Evolutionary conservation across 2,113 vertebrate species (phyloP).

Genomic region (Tyrannus savana): DNA sequence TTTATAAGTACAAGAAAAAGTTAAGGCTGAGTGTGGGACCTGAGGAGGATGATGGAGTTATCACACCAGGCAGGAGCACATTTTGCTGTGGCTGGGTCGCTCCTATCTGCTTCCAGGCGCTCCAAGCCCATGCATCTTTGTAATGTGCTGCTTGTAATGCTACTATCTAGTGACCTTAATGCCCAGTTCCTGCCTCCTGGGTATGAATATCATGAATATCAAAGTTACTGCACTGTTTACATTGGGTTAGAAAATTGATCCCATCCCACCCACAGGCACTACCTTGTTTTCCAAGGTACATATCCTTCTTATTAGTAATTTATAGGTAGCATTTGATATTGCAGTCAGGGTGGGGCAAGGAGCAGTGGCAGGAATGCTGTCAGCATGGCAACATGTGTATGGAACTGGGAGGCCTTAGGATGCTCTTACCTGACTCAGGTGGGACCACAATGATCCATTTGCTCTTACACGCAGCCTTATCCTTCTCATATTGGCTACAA

Average conservation of each 20-base stretch:
- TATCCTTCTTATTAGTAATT: neutral
- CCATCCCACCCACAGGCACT: neutral
- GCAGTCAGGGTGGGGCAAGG: neutral
- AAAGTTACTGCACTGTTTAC: neutral
- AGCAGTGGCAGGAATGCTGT: neutral
- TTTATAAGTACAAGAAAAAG: neutral
- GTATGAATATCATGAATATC: conserved; percentile 33
- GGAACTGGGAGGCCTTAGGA: neutral
- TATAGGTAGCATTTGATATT: neutral
- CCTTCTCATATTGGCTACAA: neutral
- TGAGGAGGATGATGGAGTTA: neutral
- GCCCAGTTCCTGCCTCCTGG: conserved; percentile 21
- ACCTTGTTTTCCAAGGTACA: neutral
- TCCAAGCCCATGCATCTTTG: neutral
- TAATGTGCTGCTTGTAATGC: neutral
- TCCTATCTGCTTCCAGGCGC: neutral
- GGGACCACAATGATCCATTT: neutral
- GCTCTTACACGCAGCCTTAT: neutral
- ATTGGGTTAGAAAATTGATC: neutral
- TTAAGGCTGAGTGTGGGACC: neutral
- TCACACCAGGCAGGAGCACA: neutral
- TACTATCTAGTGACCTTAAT: neutral
- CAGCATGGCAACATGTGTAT: neutral
- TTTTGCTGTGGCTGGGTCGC: neutral
- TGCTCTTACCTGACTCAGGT: neutral